A percentile compares a stretch with the other conserved stretches of the same genome.
These are phyloP conservation scores for Drosophila cognata DNA, from an alignment of 2,888 invertebrate species.

Conservation along the genomic window DNA sequence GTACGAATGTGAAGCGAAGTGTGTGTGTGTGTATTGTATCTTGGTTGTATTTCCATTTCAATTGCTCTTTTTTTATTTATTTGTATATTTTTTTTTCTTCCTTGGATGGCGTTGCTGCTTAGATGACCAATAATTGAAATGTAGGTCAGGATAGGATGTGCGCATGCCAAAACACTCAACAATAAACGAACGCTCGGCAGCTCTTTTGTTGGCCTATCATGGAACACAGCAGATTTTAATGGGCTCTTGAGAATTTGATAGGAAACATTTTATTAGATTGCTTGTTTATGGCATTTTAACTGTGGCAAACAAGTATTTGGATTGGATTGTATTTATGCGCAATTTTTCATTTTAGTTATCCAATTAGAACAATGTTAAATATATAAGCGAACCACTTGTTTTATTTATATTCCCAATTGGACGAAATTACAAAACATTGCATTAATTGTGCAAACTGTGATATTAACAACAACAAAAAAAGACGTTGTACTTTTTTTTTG, in stretches of 20 bases:
- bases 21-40: conserved; percentile 42
- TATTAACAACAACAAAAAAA: background rate
- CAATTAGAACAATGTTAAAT: background rate
- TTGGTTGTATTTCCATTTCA: conserved; percentile 24
- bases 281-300: conserved; percentile 3
- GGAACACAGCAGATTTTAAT: conserved; percentile 25
- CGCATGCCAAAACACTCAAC: conserved; percentile 56
- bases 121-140: conserved; percentile 77
- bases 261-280: conserved; percentile 22
- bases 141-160: conserved; percentile 72
- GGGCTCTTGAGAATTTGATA: conserved; percentile 31
- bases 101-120: conserved; percentile 66
- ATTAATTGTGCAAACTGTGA: background rate
- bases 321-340: background rate
- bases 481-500: conserved; percentile 9
- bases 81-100: conserved; percentile 11
- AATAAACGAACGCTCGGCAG: conserved; percentile 8
- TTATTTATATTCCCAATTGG: background rate
- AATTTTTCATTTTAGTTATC: background rate
- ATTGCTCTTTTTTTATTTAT: conserved; percentile 10
- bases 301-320: conserved; percentile 3
- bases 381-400: conserved; percentile 3
- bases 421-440: background rate
- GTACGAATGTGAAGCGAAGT: background rate
- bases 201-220: conserved; percentile 20